These are phyloP conservation scores for Agapostemon virescens DNA, from an alignment of 2,888 invertebrate genomes.

Conservation along the genomic window DNA sequence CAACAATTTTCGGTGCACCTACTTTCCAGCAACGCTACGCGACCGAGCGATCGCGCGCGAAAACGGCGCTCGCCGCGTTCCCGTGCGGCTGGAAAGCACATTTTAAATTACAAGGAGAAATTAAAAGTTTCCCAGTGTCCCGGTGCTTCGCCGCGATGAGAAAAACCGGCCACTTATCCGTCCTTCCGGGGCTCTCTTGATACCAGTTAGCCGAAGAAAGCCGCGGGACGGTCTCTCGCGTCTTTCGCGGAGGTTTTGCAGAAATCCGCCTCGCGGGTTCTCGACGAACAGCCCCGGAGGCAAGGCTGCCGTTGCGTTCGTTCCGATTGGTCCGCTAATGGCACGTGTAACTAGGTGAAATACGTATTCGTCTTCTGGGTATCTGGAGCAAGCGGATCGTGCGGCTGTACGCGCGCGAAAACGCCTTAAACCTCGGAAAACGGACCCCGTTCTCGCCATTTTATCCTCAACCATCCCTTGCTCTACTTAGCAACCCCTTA, in stretches of 20 bases:
- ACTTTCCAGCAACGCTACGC: background rate
- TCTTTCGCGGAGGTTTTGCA: slow-evolving; percentile 37
- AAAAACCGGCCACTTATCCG: slow-evolving; percentile 39
- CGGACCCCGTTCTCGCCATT: too few species aligned
- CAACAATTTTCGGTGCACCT: background rate
- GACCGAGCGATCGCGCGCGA: slow-evolving; percentile 6
- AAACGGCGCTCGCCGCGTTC: background rate
- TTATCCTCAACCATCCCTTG: too few species aligned
- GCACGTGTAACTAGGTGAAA: slow-evolving; percentile 57
- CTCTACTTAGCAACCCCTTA: too few species aligned
- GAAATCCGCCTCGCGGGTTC: slow-evolving; percentile 51
- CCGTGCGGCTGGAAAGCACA: background rate
- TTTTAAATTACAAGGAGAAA: slow-evolving; percentile 1
- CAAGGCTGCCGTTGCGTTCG: slow-evolving; percentile 52
- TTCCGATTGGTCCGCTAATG: slow-evolving; percentile 64
- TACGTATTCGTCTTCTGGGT: slow-evolving; percentile 49
- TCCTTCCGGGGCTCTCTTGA: slow-evolving; percentile 24
- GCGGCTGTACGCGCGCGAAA: background rate
- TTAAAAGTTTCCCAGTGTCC: slow-evolving; percentile 30
- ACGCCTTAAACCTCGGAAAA: too few species aligned
- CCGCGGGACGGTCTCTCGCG: slow-evolving; percentile 16
- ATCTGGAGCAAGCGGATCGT: slow-evolving; percentile 48
- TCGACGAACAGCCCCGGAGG: slow-evolving; percentile 39
- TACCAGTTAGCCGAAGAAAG: slow-evolving; percentile 26
- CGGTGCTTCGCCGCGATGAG: background rate